Conservation (phyloP, 2,888 invertebrate species). For the Nezara viridula region DNA sequence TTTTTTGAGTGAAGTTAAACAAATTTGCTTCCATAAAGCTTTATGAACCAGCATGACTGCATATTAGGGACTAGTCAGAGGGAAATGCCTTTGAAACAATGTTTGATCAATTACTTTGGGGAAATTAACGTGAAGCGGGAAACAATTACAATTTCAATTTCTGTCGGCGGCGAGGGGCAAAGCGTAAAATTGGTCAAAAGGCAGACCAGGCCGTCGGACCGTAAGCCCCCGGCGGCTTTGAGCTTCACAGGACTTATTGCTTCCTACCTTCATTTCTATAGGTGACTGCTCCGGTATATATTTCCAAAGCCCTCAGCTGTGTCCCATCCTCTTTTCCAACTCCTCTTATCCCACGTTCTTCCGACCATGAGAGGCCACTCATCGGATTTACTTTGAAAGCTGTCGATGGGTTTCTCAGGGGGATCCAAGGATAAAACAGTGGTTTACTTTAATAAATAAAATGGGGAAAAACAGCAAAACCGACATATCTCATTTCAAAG, state of each 20-base stretch:
- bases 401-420: background rate
- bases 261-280: constrained; percentile 20
- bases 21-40: too few species aligned
- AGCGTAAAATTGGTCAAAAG: constrained; percentile 55
- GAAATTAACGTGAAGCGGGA: constrained; percentile 27
- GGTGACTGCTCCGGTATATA: background rate
- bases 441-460: background rate
- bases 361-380: background rate
- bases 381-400: constrained; percentile 2
- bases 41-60: background rate
- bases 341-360: background rate
- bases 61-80: background rate
- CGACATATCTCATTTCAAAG: background rate
- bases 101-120: constrained; percentile 49
- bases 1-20: too few species aligned
- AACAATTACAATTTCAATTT: constrained; percentile 51
- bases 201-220: background rate
- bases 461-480: background rate
- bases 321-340: background rate
- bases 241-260: constrained; percentile 22
- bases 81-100: background rate
- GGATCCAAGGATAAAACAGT: background rate
- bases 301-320: background rate
- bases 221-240: background rate
- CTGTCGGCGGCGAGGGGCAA: background rate